Conservation (phyloP, 2,113 vertebrate genomes). For the Acrocephalus kingi region DNA sequence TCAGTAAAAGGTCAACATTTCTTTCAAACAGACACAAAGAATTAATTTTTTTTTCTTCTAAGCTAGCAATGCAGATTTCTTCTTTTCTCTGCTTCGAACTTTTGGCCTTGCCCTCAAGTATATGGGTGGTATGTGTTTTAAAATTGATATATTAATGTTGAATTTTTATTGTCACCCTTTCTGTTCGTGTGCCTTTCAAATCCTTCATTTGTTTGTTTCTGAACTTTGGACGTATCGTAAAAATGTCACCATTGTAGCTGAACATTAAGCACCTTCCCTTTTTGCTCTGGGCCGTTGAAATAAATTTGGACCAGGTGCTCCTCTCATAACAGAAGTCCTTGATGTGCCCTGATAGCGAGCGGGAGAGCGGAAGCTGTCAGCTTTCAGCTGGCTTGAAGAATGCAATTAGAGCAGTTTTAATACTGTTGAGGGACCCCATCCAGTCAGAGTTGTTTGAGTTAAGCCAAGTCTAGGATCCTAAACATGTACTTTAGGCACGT, state of each 20-base stretch:
- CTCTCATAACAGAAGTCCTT: conserved; percentile 81
- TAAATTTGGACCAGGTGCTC: conserved; percentile 87
- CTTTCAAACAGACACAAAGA: neutral
- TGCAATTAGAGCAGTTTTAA: conserved; percentile 82
- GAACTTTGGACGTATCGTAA: conserved; percentile 86
- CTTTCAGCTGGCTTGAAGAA: conserved; percentile 81
- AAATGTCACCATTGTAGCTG: conserved; percentile 96
- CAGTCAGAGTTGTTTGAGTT: conserved; percentile 70
- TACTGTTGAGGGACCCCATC: conserved; percentile 75
- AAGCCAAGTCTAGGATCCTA: conserved; percentile 70
- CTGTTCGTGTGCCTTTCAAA: conserved; percentile 82
- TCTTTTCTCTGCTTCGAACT: conserved; percentile 68
- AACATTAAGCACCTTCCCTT: conserved; percentile 91
- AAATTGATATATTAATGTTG: conserved; percentile 84
- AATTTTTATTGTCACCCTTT: conserved; percentile 84
- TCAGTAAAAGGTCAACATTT: neutral
- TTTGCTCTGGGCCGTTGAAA: conserved; percentile 84
- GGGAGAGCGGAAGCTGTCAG: conserved; percentile 80
- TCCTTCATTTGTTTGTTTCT: conserved; percentile 84
- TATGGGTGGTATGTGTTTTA: conserved; percentile 82
- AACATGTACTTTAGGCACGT: conserved; percentile 19
- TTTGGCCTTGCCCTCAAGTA: conserved; percentile 74
- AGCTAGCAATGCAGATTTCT: neutral
- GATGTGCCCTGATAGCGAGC: conserved; percentile 86
- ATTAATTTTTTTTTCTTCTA: neutral